A percentile compares a stretch with the other conserved stretches of the same genome.
Evolutionary conservation across 2,888 invertebrate species (phyloP).

Genomic region (Rapana venosa): DNA sequence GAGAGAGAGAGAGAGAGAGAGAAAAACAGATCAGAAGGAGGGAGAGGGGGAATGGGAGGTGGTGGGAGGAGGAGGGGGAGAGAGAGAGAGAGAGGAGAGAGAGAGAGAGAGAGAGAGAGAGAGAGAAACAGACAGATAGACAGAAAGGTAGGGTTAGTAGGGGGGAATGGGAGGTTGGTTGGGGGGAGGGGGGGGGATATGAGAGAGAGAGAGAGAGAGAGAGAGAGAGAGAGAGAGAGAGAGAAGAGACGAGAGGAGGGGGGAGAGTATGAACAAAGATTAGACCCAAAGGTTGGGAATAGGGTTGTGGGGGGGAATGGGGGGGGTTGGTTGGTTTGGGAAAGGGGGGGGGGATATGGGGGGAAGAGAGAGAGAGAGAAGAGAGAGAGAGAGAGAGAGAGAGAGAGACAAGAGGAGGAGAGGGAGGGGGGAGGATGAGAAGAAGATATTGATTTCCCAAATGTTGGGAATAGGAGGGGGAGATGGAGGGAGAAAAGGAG

Average conservation of each 20-base stretch:
- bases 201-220: not conserved
- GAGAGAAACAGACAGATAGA: constrained; percentile 76
- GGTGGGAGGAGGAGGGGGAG: constrained; percentile 56
- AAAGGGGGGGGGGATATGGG: no score
- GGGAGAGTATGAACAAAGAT: no score
- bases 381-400: not conserved
- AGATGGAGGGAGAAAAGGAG: not conserved
- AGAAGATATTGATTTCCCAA: no score
- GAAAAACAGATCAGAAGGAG: not conserved
- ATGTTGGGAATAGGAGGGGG: no score
- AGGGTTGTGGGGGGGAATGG: no score
- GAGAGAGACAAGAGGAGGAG: no score
- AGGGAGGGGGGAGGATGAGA: no score
- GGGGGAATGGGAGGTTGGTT: not conserved
- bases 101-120: constrained; percentile 71
- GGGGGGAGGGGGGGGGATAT: not conserved
- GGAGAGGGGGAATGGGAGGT: not conserved
- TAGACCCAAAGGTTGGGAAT: no score
- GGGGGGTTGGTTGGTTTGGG: no score
- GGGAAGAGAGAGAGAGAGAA: not conserved
- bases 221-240: not conserved
- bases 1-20: not conserved
- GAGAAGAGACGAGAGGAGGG: no score
- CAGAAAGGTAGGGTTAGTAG: constrained; percentile 43
- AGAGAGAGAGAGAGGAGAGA: constrained; percentile 75